Conservation (phyloP, 2,113 vertebrate species). For the Azemiops feae region DNA sequence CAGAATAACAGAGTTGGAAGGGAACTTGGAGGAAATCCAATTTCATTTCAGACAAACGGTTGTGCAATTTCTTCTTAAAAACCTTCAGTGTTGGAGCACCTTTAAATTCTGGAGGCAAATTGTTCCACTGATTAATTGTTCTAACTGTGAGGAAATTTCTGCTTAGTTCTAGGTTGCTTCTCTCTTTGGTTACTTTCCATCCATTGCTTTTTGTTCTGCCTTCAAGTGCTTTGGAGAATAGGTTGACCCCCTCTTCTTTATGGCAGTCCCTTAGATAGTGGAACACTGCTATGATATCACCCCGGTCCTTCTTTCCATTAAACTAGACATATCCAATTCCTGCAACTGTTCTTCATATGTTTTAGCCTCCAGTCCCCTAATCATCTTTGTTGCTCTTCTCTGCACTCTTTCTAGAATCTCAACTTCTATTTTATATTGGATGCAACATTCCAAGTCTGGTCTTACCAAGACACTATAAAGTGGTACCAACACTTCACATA, state of each 20-base stretch:
- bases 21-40: background rate
- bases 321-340: too few relatives aligned
- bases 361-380: too few relatives aligned
- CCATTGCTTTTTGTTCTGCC: background rate
- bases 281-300: background rate
- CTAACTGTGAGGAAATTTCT: background rate
- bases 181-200: background rate
- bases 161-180: background rate
- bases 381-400: too few relatives aligned
- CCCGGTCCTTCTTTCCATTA: too few relatives aligned
- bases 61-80: background rate
- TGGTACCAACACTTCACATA: too few relatives aligned
- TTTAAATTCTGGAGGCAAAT: background rate
- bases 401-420: too few relatives aligned
- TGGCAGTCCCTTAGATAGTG: background rate
- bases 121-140: background rate
- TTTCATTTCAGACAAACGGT: background rate
- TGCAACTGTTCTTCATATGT: too few relatives aligned
- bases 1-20: background rate
- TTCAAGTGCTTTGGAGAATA: background rate
- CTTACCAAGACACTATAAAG: too few relatives aligned
- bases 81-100: background rate
- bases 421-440: too few relatives aligned
- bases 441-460: too few relatives aligned
- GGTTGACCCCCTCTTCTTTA: background rate